Conservation (phyloP, 2,888 invertebrate genomes). For the Cetonia aurata region DNA sequence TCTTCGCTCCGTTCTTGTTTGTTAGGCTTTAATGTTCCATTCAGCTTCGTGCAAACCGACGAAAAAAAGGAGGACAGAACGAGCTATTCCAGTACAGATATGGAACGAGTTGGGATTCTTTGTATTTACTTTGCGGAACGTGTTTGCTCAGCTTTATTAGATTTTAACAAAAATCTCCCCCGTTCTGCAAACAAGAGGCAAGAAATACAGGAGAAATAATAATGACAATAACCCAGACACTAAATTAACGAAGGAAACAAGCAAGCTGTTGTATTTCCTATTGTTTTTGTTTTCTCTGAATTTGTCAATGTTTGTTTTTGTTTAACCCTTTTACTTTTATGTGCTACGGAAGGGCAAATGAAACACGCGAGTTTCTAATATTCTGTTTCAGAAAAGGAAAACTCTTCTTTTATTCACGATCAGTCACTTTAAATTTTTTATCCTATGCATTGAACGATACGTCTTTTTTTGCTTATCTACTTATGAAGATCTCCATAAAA, state of each 20-base stretch:
- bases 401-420: too few species aligned
- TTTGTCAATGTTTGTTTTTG: neutral
- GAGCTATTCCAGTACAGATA: constrained; percentile 22
- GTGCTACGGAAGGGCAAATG: too few species aligned
- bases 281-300: neutral
- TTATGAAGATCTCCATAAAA: too few species aligned
- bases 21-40: constrained; percentile 21
- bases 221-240: constrained; percentile 21
- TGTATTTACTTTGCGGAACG: constrained; percentile 42
- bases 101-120: constrained; percentile 27
- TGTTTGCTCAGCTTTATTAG: constrained; percentile 44
- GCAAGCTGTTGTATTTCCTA: neutral
- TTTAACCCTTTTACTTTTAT: neutral
- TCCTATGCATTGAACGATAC: too few species aligned
- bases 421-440: too few species aligned
- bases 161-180: constrained; percentile 42
- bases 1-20: constrained; percentile 17
- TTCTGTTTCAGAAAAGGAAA: too few species aligned
- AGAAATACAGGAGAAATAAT: constrained; percentile 17
- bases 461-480: too few species aligned
- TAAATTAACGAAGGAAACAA: constrained; percentile 23
- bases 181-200: constrained; percentile 27
- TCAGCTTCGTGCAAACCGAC: constrained; percentile 1
- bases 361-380: too few species aligned
- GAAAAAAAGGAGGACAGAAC: constrained; percentile 14